Conservation (phyloP, 2,113 vertebrate species). For the Carlito syrichta region DNA sequence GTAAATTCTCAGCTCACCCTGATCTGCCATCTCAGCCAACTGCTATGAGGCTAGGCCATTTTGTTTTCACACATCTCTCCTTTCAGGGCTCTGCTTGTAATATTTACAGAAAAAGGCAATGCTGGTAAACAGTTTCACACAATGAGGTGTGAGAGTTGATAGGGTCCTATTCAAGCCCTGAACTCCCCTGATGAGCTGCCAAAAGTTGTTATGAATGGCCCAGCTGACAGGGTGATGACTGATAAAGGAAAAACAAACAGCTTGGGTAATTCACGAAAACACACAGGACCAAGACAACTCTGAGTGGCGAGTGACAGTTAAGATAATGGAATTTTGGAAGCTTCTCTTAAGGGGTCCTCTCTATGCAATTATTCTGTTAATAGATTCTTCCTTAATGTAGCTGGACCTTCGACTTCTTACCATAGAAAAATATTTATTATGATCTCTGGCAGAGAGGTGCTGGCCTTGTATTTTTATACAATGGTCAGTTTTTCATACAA, state of each 20-base stretch:
- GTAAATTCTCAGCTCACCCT: conserved; percentile 30
- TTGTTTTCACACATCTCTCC: conserved; percentile 60
- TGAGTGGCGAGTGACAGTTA: conserved; percentile 82
- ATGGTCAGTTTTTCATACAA: neutral
- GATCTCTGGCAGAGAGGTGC: neutral
- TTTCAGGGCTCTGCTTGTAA: conserved; percentile 70
- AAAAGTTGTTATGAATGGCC: conserved; percentile 80
- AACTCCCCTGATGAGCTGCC: conserved; percentile 83
- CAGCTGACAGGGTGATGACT: conserved; percentile 82
- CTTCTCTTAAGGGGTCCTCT: conserved; percentile 65
- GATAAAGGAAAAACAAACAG: conserved; percentile 80
- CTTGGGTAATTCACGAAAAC: conserved; percentile 81
- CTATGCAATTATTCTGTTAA: neutral
- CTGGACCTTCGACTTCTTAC: neutral
- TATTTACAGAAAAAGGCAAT: conserved; percentile 85
- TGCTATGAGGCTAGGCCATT: conserved; percentile 61
- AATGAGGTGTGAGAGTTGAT: conserved; percentile 81
- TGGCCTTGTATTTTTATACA: neutral
- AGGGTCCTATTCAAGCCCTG: conserved; percentile 79
- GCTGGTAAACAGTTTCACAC: conserved; percentile 86
- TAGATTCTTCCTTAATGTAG: neutral
- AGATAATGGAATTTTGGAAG: conserved; percentile 80
- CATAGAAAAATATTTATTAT: neutral
- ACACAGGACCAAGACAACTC: conserved; percentile 70
- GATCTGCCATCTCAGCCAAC: conserved; percentile 65